Evolutionary conservation across 1,140 invertebrate species (phyloP), one percentile per base, ranked within the genome.

Genomic region (Panagrolaimus sp.): DNA sequence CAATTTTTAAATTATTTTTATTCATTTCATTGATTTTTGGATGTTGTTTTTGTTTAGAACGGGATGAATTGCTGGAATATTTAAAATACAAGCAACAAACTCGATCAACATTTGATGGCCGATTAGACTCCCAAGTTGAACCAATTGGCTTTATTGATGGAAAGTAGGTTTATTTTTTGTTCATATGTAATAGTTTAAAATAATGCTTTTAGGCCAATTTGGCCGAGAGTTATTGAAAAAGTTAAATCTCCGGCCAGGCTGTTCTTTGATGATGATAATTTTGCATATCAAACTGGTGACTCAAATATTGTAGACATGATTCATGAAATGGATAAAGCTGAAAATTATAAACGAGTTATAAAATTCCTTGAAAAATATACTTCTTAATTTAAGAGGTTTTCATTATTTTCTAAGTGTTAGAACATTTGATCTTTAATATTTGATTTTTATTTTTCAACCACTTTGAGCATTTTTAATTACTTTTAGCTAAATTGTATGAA

Each of bases 301-400:
- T 31, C 16, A 16, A 66, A 48, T 16, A 9, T 66, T 1, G 65
- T 66, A 14, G 65, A 66, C 31, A n/a, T 66, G 8, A 31, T 66
- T 14, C 65, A 66, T 14, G 16, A 43, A 20, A 66, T 66, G 65
- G 65, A 66, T 48, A 27, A 20, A 23, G 65, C 9, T 31, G 65
- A 66, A 13, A 66, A 66, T 48, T 66, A 48, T 31, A 47, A 66
- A 43, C 42, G 65, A 9, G 48, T 57, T 2, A 46, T 66, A 11
- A 16, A 45, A 11, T 66, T 46, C 13, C 43, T 66, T 7, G 43
- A 51, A 7, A 13, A 8, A 16, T 57, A n/a, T 20, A 57, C 51
- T 57, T 38, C 31, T 38, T 38, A 38, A 38, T n/a, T n/a, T n/a
- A 38, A 38, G 7, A 38, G 31, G 31, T 38, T 38, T 38, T 4